Base-by-base conservation (phyloP, 2,113 vertebrate species). In the Sebastes schlegelii region DNA sequence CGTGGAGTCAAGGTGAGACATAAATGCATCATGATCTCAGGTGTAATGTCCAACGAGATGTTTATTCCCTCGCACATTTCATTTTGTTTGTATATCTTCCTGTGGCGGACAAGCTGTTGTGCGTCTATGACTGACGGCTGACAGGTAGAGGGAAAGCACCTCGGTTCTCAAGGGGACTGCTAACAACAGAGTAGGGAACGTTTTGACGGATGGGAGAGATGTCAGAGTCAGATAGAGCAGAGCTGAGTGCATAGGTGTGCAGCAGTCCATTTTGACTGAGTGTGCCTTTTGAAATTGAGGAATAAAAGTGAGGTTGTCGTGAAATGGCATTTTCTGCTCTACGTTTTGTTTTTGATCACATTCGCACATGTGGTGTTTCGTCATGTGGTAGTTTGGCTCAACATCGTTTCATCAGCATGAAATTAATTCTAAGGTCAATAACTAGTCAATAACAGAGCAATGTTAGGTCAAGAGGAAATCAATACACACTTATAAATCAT, bases 1-100 rank as follows among this genome's bases (percentile, higher is more conserved):
- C 96, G 97, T 1, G 97, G 97, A 78, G 97, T 98, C 69, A 99
- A 99, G 96, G 97, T 98, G 91, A 95, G 93, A 71, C 81, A 48
- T 71, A 69, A 88, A 78, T 49, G 45, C 77, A 74, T 76, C 63
- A 46, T 65, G 45, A 73, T 74, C 58, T 68, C 42, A 17, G 23
- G 49, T 69, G 67, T 77, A 63, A 74, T 11, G 70, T 71, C 72
- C 52, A 85, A 8, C 58, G n/a, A 71, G 77, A 84, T 79, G 62
- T 79, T 70, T 80, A 66, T 84, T 84, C 48, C 61, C 45, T 71
- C 9, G 4, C 51, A 68, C 74, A 5, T 61, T 69, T 77, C 40
- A 40, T 68, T 83, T 42, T 14, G 14, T 6, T 0, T 10, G 26
- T 65, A 61, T 70, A 43, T 80, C 48, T 42, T 17, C 71, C 77